Evolutionary conservation across 1,140 invertebrate species (phyloP).

Genomic region (Drosophila bocki): DNA sequence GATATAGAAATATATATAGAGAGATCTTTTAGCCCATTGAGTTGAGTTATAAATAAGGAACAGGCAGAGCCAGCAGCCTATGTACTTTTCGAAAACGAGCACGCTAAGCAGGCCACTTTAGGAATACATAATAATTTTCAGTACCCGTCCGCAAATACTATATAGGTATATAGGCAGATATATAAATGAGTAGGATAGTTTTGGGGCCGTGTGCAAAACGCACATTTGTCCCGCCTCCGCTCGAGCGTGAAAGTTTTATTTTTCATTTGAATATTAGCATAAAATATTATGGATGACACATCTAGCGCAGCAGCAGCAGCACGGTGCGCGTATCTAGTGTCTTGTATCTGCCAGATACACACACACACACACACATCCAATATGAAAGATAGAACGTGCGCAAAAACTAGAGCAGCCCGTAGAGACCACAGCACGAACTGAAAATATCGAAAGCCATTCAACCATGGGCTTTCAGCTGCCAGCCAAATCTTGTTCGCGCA

Average conservation of each 20-base stretch:
- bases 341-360: conserved; percentile 55
- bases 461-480: conserved; percentile 66
- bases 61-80: conserved; percentile 24
- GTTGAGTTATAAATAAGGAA: conserved; percentile 73
- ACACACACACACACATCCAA: conserved; percentile 23
- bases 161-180: conserved; percentile 17
- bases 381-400: conserved; percentile 23
- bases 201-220: conserved; percentile 81
- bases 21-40: conserved; percentile 57
- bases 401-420: conserved; percentile 53
- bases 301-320: conserved; percentile 57
- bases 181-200: conserved; percentile 52
- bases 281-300: conserved; percentile 83
- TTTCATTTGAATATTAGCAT: conserved; percentile 81
- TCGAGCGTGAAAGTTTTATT: conserved; percentile 79
- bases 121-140: conserved; percentile 63
- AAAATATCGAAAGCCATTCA: conserved; percentile 69
- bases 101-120: conserved; percentile 60
- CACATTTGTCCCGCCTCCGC: conserved; percentile 81
- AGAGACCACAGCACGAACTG: conserved; percentile 29
- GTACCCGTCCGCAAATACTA: conserved; percentile 27
- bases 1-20: conserved; percentile 20
- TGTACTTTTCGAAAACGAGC: conserved; percentile 46
- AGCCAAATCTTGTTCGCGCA: conserved; percentile 21
- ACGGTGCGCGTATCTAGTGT: conserved; percentile 48